Evolutionary conservation across 1,140 invertebrate species (phyloP), one percentile per base, ranked within the genome.

Genomic region (Drosophila elegans): DNA sequence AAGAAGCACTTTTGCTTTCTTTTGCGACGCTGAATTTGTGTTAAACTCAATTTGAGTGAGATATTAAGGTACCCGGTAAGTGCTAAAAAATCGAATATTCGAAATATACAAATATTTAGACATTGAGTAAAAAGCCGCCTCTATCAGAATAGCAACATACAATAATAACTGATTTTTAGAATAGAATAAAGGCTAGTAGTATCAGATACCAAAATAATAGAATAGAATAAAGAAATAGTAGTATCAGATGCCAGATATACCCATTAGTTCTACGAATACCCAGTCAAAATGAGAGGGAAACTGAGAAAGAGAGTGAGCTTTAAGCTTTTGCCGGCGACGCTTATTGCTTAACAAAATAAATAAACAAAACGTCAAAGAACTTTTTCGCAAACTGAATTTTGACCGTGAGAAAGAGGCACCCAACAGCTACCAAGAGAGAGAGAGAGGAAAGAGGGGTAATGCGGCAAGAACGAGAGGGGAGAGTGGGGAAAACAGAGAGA

Each of bases 291-390:
- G 16, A 74, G 32, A 51, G 36, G 44, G n/a, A 32, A 29, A 27
- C 4, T 10, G 7, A 32, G 12, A n/a, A 38, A 39, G 27, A 44
- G 45, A 25, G 27, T 34, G 16, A 75, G 73, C 73, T 75, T 75
- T 59, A 16, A 75, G 73, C 73, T 75, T 59, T 73, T 71, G 76
- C 44, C 68, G 73, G 54, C 64, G 57, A 45, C 48, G 79, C 64
- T 62, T 38, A 38, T 51, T 51, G 76, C 73, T 78, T 85, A 86
- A 86, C 71, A 86, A 86, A 88, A 88, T 88, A 88, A 88, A 88
- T 88, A 88, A 88, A 88, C 83, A 88, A 88, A 88, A 76, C 83
- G 84, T 84, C 84, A 89, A 88, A 88, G 84, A 88, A 88, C 84
- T 88, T 88, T 88, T 88, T 89, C 55, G 84, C 84, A 74, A 88